phyloP scores from a whole-genome alignment of 1,140 invertebrate genomes.

The Papilio polyxenes region DNA sequence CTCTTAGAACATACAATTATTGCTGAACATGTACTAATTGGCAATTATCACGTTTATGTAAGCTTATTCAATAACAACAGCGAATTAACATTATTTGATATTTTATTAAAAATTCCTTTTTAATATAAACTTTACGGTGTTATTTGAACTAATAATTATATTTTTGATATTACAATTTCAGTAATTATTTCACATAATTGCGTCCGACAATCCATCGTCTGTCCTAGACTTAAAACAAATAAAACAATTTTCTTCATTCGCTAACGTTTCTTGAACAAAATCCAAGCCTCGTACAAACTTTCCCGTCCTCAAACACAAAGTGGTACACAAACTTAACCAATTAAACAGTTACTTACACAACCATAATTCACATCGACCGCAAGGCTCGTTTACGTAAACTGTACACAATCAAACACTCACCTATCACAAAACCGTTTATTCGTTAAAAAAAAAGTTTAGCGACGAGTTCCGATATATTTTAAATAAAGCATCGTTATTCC shows the following conservation, averaged over 20 bases:
- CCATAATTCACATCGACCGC: slow-evolving; percentile 13
- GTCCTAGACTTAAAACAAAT: neutral
- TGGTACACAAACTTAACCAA: slow-evolving; percentile 25
- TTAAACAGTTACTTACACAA: slow-evolving; percentile 22
- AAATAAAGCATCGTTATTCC: slow-evolving; percentile 31
- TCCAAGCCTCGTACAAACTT: slow-evolving; percentile 12
- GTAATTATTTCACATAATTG: neutral
- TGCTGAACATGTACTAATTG: slow-evolving; percentile 10
- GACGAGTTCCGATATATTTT: slow-evolving; percentile 28
- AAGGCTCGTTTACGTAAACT: slow-evolving; percentile 24
- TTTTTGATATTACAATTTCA: neutral
- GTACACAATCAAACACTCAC: neutral
- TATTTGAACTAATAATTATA: neutral
- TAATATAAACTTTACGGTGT: neutral
- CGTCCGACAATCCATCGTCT: neutral
- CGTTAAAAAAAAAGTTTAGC: slow-evolving; percentile 30
- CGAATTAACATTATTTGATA: neutral
- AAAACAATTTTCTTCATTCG: neutral
- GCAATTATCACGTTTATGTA: neutral
- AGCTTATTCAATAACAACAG: neutral
- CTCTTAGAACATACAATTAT: neutral
- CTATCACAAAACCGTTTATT: slow-evolving; percentile 14
- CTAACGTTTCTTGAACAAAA: slow-evolving; percentile 9
- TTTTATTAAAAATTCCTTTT: neutral
- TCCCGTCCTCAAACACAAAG: slow-evolving; percentile 18